phyloP scores from a whole-genome alignment of 2,888 invertebrate species.

The Dolichopus griseipennis region DNA sequence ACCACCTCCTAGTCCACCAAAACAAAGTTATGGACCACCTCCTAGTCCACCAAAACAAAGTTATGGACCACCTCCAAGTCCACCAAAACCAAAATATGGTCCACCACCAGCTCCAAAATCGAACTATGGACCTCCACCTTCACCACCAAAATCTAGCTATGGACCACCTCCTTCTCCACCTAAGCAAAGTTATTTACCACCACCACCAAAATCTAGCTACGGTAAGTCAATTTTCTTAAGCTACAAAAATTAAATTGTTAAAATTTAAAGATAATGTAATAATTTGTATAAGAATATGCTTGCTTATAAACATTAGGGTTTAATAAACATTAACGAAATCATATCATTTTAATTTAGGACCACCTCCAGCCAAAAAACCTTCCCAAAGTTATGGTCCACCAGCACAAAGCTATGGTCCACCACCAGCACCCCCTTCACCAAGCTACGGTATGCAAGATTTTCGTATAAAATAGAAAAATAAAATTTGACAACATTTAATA shows the following conservation, averaged over 20 bases:
- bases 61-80: slow-evolving; percentile 26
- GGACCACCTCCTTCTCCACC: slow-evolving; percentile 35
- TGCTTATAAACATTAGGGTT: too few species aligned
- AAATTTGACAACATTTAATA: too few species aligned
- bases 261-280: too few species aligned
- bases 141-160: slow-evolving; percentile 12
- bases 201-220: slow-evolving; percentile 36
- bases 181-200: slow-evolving; percentile 42
- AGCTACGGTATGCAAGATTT: slow-evolving; percentile 38
- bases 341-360: too few species aligned
- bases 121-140: slow-evolving; percentile 32
- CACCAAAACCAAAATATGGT: too few species aligned
- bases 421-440: slow-evolving; percentile 35
- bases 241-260: too few species aligned
- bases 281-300: too few species aligned
- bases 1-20: slow-evolving; percentile 22
- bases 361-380: slow-evolving; percentile 31
- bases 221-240: slow-evolving; percentile 20
- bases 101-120: slow-evolving; percentile 28
- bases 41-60: slow-evolving; percentile 18
- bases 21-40: too few species aligned
- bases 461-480: too few species aligned
- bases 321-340: too few species aligned
- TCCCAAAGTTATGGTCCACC: slow-evolving; percentile 36
- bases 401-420: slow-evolving; percentile 15